Base-by-base conservation (phyloP, 2,888 invertebrate species). In the Mythimna ferrago region DNA sequence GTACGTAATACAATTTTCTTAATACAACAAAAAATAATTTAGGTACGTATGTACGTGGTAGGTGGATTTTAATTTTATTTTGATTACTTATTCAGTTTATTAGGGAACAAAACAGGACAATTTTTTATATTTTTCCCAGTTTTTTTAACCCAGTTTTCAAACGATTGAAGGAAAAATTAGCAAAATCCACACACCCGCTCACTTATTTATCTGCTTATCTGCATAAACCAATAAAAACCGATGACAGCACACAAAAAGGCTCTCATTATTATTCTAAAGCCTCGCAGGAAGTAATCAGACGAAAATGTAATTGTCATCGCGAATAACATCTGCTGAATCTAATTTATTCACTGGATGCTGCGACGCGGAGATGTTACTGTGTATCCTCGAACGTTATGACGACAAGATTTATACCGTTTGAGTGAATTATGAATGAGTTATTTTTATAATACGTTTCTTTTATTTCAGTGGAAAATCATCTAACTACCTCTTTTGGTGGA, bases 251-350 rank as follows among this genome's bases (percentile, higher is more conserved):
- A 76, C 76, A 87, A 88, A 87, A 87, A 79, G 77, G 76, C 74
- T 74, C 89, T 90, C 88, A 88, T 93, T 90, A 90, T 89, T 89
- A 92, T 92, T 90, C 92, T 74, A 86, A 86, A 87, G 84, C 86
- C 70, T 83, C 82, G 82, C 79, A 83, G 87, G 86, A 88, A 90
- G 91, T 90, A 92, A 92, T 93, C 91, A 90, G 87, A 85, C 83
- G 86, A 87, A 91, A 91, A 90, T 90, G 89, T 92, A 93, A 90
- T 91, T 91, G 92, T 92, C 91, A 88, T 90, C 89, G 87, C 89
- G 89, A 90, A 92, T 90, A 92, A 90, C 89, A 87, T 90, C 88
- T 84, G 89, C 84, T 83, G 86, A 88, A 85, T 86, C 79, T 89
- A 92, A 91, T 92, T 91, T 91, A 91, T 90, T 90, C 90, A 90